These are phyloP conservation scores for Drosophila aff. DNA, from an alignment of 1,140 invertebrate species.

Conservation along the genomic window DNA sequence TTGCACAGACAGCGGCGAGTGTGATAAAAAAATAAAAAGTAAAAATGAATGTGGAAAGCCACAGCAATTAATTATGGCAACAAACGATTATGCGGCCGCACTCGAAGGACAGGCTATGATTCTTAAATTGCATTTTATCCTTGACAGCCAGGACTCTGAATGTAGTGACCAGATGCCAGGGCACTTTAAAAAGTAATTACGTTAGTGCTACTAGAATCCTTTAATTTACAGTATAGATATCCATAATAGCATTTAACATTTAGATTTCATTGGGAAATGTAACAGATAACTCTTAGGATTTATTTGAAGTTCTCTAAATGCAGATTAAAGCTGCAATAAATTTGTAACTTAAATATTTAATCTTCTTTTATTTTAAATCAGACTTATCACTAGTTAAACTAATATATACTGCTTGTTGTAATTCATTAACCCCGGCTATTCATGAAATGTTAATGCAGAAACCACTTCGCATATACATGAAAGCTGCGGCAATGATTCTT, in stretches of 20 bases:
- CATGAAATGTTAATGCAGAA: slow-evolving; percentile 9
- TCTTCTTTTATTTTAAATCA: background rate
- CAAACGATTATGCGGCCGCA: slow-evolving; percentile 76
- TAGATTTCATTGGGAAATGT: background rate
- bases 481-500: slow-evolving; percentile 32
- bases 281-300: rapidly evolving
- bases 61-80: slow-evolving; percentile 80
- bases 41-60: slow-evolving; percentile 55
- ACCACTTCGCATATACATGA: slow-evolving; percentile 7
- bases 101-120: slow-evolving; percentile 54
- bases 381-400: background rate
- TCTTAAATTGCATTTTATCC: slow-evolving; percentile 25
- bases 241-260: background rate
- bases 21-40: slow-evolving; percentile 35
- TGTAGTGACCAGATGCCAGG: background rate
- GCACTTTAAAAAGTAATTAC: background rate
- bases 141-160: slow-evolving; percentile 4
- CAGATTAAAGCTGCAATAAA: background rate
- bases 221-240: background rate
- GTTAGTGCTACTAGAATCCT: background rate
- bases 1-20: slow-evolving; percentile 40
- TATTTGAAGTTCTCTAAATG: background rate
- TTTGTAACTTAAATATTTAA: background rate
- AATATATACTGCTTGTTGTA: background rate
- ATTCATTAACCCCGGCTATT: background rate